These are phyloP conservation scores for Caenorhabditis macrosperma DNA, from an alignment of 2,888 invertebrate species.

Conservation along the genomic window DNA sequence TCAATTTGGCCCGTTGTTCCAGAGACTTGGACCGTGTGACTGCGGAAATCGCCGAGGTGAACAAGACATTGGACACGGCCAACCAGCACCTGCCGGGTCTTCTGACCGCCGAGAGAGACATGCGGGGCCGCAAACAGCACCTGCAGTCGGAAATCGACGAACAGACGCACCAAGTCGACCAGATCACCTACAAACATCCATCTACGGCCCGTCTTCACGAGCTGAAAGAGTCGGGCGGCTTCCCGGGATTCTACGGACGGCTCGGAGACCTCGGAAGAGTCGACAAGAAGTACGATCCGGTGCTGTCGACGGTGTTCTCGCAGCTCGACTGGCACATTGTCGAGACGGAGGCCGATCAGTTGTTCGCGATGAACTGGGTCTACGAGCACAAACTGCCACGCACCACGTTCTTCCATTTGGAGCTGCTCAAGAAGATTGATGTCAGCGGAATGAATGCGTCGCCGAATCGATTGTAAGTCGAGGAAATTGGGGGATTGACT, in stretches of 20 bases:
- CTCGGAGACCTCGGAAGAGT: constrained; percentile 94
- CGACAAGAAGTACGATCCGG: constrained; percentile 92
- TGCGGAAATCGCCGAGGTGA: no score
- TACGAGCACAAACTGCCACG: background rate
- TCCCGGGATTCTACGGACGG: constrained; percentile 37
- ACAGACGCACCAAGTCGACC: background rate
- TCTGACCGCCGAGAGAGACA: background rate
- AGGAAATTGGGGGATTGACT: background rate
- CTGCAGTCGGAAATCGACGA: background rate
- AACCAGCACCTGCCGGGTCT: background rate
- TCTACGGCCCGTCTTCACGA: background rate
- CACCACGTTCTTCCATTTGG: background rate
- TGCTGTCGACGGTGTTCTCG: constrained; percentile 91
- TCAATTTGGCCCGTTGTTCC: no score
- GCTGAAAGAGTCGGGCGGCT: constrained; percentile 10
- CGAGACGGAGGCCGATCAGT: background rate
- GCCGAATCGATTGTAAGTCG: background rate
- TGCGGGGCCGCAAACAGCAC: background rate
- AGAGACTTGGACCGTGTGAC: no score
- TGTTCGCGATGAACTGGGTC: constrained; percentile 2
- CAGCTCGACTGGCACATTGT: constrained; percentile 81
- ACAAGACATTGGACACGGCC: no score
- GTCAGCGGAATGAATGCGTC: background rate
- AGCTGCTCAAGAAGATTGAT: background rate
- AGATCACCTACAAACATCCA: background rate